Conservation (phyloP, 2,113 vertebrate species). For the Eurypyga helias region DNA sequence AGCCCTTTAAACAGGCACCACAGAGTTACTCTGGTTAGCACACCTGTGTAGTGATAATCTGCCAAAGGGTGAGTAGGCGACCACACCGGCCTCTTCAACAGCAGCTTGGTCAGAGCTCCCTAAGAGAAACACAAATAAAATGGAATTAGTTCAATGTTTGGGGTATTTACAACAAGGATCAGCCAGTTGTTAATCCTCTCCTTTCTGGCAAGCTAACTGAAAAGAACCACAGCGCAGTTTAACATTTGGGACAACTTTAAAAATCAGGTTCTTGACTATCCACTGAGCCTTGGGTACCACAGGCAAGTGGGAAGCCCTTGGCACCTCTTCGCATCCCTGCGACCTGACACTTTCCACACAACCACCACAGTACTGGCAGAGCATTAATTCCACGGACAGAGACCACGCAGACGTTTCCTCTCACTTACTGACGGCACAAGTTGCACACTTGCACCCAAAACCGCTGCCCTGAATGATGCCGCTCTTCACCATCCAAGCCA, state of each 20-base stretch:
- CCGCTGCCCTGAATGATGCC: background rate
- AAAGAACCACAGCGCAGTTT: background rate
- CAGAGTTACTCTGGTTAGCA: background rate
- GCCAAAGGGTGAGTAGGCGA: conserved; percentile 82
- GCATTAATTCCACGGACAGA: background rate
- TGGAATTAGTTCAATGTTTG: background rate
- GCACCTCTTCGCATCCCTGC: background rate
- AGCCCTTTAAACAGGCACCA: background rate
- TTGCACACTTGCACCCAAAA: background rate
- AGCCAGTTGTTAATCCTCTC: background rate
- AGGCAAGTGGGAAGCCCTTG: background rate
- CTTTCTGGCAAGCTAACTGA: background rate
- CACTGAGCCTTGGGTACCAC: background rate
- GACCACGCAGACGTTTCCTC: background rate
- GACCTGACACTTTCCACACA: background rate
- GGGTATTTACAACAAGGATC: background rate
- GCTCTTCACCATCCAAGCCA: background rate
- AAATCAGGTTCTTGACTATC: background rate
- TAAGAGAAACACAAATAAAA: conserved; percentile 50
- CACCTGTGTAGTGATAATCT: conserved; percentile 97
- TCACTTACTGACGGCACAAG: background rate
- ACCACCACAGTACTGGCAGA: background rate
- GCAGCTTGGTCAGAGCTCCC: conserved; percentile 88
- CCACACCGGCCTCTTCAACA: conserved; percentile 85
- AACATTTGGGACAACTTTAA: background rate